A percentile compares a stretch with the other conserved stretches of the same genome.
Conservation (phyloP, 2,888 invertebrate genomes). For the Magallana nippona region DNA sequence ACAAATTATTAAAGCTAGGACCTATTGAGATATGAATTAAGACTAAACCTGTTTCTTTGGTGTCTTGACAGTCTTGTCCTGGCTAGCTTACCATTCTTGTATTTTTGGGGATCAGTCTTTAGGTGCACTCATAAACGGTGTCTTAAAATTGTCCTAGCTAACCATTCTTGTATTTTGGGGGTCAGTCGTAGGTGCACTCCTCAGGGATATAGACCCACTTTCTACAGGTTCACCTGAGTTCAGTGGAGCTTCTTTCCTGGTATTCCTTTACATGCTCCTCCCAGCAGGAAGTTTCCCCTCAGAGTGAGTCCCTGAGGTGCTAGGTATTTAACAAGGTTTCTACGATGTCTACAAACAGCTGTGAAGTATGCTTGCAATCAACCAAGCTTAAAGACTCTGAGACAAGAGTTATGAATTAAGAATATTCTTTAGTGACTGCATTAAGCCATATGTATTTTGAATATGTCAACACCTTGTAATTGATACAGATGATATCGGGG, state of each 20-base stretch:
- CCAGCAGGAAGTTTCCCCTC: conserved; percentile 30
- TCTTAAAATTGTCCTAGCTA: no score
- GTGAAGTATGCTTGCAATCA: background rate
- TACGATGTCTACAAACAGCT: conserved; percentile 25
- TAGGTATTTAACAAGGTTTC: conserved; percentile 1
- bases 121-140: background rate
- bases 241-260: conserved; percentile 6
- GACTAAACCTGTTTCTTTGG: no score
- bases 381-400: background rate
- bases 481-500: no score
- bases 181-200: background rate
- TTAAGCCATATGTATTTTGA: background rate
- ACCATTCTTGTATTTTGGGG: background rate
- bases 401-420: conserved; percentile 2
- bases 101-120: background rate
- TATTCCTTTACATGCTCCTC: conserved; percentile 8
- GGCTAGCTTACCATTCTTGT: background rate
- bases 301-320: conserved; percentile 5
- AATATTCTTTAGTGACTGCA: background rate
- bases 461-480: background rate
- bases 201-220: background rate
- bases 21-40: no score
- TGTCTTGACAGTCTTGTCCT: background rate
- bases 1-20: no score
- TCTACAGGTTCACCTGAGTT: conserved; percentile 31